These are phyloP conservation scores for Nephrotoma flavescens DNA, from an alignment of 2,888 invertebrate genomes.

Conservation along the genomic window DNA sequence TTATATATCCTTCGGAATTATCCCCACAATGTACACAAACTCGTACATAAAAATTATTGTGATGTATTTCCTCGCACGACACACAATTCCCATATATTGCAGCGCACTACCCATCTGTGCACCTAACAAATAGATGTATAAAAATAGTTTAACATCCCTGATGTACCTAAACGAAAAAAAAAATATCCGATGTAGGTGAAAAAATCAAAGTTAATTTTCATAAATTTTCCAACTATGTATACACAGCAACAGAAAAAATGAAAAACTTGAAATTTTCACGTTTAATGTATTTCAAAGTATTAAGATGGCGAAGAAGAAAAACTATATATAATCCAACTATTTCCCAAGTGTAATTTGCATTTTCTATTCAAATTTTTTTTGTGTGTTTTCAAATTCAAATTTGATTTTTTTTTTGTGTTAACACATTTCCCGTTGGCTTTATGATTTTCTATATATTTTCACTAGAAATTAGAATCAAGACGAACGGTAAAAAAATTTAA, in stretches of 20 bases:
- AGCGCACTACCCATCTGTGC: too few relatives aligned
- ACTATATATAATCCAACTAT: background rate
- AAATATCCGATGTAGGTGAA: background rate
- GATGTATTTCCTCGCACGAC: too few relatives aligned
- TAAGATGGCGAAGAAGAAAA: background rate
- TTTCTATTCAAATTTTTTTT: background rate
- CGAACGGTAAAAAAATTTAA: background rate
- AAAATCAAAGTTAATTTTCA: background rate
- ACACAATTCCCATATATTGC: too few relatives aligned
- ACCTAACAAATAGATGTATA: too few relatives aligned
- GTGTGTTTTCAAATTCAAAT: background rate
- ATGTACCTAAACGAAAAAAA: background rate
- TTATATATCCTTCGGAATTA: too few relatives aligned
- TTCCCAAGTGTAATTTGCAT: background rate
- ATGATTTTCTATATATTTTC: background rate
- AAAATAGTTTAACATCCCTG: background rate
- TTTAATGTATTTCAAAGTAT: background rate
- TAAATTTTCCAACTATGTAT: background rate
- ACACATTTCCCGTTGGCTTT: background rate
- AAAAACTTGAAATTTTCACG: background rate
- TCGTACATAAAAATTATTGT: too few relatives aligned
- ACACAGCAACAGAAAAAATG: background rate
- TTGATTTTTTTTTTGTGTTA: background rate
- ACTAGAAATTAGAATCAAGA: background rate
- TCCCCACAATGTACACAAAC: too few relatives aligned